A percentile compares a stretch with the other conserved stretches of the same genome.
Evolutionary conservation across 2,113 vertebrate species (phyloP).

Genomic region (Lipotes vexillifer): DNA sequence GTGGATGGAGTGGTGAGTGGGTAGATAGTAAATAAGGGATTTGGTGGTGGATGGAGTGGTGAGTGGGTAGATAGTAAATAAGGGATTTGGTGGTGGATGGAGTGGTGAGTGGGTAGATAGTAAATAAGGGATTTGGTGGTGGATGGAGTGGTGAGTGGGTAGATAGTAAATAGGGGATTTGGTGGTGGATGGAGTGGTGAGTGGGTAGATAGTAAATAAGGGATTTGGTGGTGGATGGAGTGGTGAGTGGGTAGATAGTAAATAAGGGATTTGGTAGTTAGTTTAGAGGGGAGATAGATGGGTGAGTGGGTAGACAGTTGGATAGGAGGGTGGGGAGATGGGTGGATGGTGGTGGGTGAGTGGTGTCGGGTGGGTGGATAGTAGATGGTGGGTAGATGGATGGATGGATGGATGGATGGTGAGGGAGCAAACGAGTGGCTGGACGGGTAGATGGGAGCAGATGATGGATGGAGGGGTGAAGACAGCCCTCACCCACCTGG

Average conservation of each 20-base stretch:
- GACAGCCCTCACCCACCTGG: conserved; percentile 86
- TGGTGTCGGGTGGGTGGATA: accelerated
- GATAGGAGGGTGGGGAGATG: background rate
- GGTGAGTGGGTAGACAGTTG: accelerated
- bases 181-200: accelerated
- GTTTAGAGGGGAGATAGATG: background rate
- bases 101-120: accelerated
- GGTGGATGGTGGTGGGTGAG: accelerated
- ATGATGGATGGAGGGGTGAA: accelerated
- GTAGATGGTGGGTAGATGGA: accelerated
- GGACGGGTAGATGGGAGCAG: accelerated
- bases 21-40: too few species aligned
- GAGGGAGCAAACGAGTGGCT: background rate
- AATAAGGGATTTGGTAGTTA: background rate
- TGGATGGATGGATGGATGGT: background rate
- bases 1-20: accelerated
- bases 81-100: background rate
- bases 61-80: accelerated
- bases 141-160: background rate
- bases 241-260: too few species aligned
- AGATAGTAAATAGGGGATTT: background rate
- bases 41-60: too few species aligned
- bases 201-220: background rate
- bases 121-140: accelerated
- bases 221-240: too few species aligned